Base-by-base conservation (phyloP, 2,888 invertebrate species). In the Timema cristinae region DNA sequence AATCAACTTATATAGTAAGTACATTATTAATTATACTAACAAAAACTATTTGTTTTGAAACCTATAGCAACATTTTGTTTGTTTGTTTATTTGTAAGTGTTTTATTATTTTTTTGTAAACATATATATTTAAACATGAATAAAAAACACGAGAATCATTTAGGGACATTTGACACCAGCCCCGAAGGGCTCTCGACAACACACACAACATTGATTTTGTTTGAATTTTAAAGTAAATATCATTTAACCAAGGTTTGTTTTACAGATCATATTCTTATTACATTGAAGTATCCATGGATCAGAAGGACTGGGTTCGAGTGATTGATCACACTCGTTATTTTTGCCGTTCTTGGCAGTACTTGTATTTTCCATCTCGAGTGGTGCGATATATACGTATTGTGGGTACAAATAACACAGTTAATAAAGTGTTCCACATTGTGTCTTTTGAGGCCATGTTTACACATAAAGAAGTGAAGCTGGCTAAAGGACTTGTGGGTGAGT, bases 291-390 rank as follows among this genome's bases (percentile, higher is more conserved):
- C 97, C 0, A 94, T 97, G 84, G 96, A 98, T 85, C 92, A 95
- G 82, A 91, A 91, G 81, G 94, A 97, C 82, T 99, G 98, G 97
- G 90, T 93, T 75, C 88, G 92, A 73, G 91, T 99, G 71, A 88
- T 98, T 74, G 98, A 99, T 84, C 93, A 98, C 85, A 91, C 93
- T 75, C 86, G 89, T 76, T 97, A 93, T 85, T 91, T 91, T 81
- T 99, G 99, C 82, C 90, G 99, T 73, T 97, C 97, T 16, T 97
- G 96, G 95, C 99, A 99, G 85, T 91, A 90, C 81, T 87, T 99
- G 68, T 97, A 94, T 85, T 99, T 99, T 83, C 88, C 90, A 77
- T 88, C 93, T 52, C 84, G 94, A 73, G 97, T 98, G 70, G 94
- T 97, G 74, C 91, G 91, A 83, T 94, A 88, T 81, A 90, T 94